Evolutionary conservation across 2,888 invertebrate species (phyloP).

Genomic region (Melolontha melolontha): DNA sequence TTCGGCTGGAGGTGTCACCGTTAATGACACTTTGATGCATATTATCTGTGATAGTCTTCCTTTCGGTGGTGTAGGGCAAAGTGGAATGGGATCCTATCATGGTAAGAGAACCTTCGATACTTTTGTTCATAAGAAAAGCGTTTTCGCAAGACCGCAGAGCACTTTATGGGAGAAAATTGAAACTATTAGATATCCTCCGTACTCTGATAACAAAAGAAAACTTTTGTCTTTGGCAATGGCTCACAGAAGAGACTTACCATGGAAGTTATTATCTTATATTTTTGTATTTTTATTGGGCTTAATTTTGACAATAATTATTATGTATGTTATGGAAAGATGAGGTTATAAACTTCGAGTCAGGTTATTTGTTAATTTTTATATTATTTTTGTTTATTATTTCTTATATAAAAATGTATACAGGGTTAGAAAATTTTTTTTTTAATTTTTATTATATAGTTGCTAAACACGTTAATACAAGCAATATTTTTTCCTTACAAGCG

Average conservation of each 20-base stretch:
- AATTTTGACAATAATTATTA: constrained; percentile 19
- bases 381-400: too few species aligned
- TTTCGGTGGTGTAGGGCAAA: constrained; percentile 96
- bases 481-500: too few species aligned
- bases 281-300: constrained; percentile 50
- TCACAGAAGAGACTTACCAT: constrained; percentile 29
- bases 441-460: too few species aligned
- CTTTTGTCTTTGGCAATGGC: constrained; percentile 24
- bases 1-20: constrained; percentile 81
- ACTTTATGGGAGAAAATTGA: constrained; percentile 77
- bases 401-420: too few species aligned
- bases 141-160: constrained; percentile 78
- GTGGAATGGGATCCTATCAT: constrained; percentile 96
- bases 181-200: constrained; percentile 86
- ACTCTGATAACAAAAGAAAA: constrained; percentile 58
- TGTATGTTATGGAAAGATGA: not conserved
- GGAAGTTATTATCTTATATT: constrained; percentile 41
- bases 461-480: too few species aligned
- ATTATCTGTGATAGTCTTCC: constrained; percentile 90
- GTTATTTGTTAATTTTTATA: too few species aligned
- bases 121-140: constrained; percentile 92
- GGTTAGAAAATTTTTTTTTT: too few species aligned
- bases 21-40: constrained; percentile 92
- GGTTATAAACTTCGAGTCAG: too few species aligned
- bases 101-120: constrained; percentile 92